Evolutionary conservation across 2,113 vertebrate species (phyloP), one percentile per base, ranked within the genome.

Genomic region (Typhlomys cinereus): DNA sequence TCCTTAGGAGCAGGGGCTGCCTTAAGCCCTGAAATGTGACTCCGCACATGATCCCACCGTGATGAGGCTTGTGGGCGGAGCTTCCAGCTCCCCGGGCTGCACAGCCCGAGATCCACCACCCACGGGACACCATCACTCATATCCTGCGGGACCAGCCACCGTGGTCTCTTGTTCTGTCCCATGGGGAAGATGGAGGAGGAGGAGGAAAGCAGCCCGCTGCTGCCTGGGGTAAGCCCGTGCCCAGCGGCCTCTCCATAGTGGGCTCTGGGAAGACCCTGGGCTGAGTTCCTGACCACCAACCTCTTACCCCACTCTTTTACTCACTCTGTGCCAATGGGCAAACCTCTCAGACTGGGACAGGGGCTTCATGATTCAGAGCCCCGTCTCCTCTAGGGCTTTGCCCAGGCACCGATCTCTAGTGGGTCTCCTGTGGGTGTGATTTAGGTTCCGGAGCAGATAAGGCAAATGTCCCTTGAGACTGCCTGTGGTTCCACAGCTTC

Each of bases 171-270:
- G 79, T 21, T 98, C 79, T 34, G 48, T 64, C 96, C 96, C 39
- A 90, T 39, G 50, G 83, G 91, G 64, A 74, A 36, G 0, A 74
- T 93, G 4, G 90, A 88, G 17, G 87, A 93, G 17, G 87, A 93
- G 18, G 98, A 96, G 34, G 98, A 99, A 95, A 97, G 88, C 81
- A 98, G 96, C 78, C 98, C 97, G 1, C 98, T 99, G 81, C 96
- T 99, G 90, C 94, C 98, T 67, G 98, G 99, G 98, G 99, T 99
- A 98, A 97, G 89, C 2, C 44, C 1, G 23, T 1, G 23, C 27
- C 52, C 50, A 20, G 27, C 2, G 44, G 25, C 36, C 18, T 29
- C 21, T 69, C 44, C 29, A 44, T 9, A 25, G 1, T 2, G 39
- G n/a, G 61, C 25, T 34, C 46, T 1, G 23, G 59, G 59, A 34